phyloP scores from a whole-genome alignment of 1,140 invertebrate species.

The Cephus cinctus region DNA sequence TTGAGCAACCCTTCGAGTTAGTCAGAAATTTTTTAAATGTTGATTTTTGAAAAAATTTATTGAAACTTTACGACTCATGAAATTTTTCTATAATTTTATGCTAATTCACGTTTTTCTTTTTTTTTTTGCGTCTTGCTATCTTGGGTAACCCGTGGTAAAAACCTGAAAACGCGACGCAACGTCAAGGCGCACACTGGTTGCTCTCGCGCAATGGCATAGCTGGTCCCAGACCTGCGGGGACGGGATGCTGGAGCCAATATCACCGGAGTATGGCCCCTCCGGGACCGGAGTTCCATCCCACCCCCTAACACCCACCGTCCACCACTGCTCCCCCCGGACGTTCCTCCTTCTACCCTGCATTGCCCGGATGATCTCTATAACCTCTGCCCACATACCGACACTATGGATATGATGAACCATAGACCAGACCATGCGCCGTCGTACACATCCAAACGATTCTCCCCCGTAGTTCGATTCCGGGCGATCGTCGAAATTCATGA shows the following conservation, averaged over 20 bases:
- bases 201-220: constrained; percentile 24
- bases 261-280: constrained; percentile 26
- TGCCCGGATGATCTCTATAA: no score
- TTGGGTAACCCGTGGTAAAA: neutral
- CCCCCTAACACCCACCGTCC: constrained; percentile 3
- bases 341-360: neutral
- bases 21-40: no score
- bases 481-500: neutral
- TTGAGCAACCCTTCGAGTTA: no score
- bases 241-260: constrained; percentile 29
- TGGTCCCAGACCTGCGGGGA: constrained; percentile 21
- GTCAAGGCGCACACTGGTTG: neutral
- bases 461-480: neutral
- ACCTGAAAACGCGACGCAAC: neutral
- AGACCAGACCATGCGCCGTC: neutral
- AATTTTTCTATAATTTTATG: no score
- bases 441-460: neutral
- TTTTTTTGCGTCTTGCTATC: no score
- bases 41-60: no score
- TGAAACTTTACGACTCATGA: no score
- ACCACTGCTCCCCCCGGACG: constrained; percentile 5
- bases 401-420: neutral
- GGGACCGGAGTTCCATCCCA: constrained; percentile 19
- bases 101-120: neutral
- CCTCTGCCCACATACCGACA: no score